Base-by-base conservation (phyloP, 2,113 vertebrate genomes). In the Ovis canadensis region DNA sequence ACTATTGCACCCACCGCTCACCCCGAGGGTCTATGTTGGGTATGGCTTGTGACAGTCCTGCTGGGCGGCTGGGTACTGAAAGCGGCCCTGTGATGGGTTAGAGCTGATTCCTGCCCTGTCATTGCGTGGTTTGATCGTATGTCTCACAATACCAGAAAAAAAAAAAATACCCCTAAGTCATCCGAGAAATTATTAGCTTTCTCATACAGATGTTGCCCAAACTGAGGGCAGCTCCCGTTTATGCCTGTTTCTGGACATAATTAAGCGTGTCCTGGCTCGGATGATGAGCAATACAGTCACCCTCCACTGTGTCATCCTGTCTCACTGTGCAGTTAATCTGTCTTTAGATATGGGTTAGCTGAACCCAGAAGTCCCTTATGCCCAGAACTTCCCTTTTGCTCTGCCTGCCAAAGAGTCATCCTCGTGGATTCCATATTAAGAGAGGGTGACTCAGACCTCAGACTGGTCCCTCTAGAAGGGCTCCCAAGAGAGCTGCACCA, bases 11-110 rank as follows among this genome's bases (percentile, higher is more conserved):
- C 29, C 1, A 25, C 67, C n/a, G 3, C n/a, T 74, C n/a, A 74
- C 19, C 11, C 67, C 0, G 10, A 54, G 10, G 1, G 5, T 89
- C 62, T 15, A 0, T 19, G 2, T 29, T 10, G 1, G 2, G 16
- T 40, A 12, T 36, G 19, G 16, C 31, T 11, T 29, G 16, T 77
- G 52, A 50, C 9, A 40, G 16, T 13, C 31, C 36, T 40, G 4
- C 43, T 36, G 71, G 57, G 50, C 13, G 31, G 40, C 40, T 29
- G 11, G 21, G 50, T 50, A 23, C 36, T n/a, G 14, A 33, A 60
- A 81, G 48, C n/a, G 7, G 21, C 14, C 14, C 59, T 78, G 12
- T 5, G 27, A 40, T 21, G 43, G 17, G 59, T 40, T 27, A 48
- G 60, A 19, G 9, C n/a, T 81, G 40, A 43, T 16, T 81, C 48